These are phyloP conservation scores for Antheraea assamensis DNA, from an alignment of 2,888 invertebrate species.

Conservation along the genomic window DNA sequence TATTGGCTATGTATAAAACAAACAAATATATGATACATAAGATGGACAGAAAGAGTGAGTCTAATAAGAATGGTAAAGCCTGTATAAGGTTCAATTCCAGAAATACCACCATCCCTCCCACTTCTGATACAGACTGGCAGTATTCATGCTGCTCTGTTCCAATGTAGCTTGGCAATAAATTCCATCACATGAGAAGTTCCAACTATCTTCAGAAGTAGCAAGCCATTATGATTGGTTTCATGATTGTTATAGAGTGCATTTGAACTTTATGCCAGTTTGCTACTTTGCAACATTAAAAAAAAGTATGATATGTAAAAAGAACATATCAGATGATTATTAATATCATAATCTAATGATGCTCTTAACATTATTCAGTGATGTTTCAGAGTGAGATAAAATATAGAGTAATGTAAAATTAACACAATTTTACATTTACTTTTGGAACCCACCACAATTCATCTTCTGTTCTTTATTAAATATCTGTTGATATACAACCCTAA, in stretches of 20 bases:
- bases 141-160: background rate
- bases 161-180: background rate
- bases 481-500: no score
- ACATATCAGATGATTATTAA: background rate
- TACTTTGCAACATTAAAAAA: background rate
- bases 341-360: background rate
- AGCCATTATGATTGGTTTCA: no score
- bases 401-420: no score
- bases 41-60: background rate
- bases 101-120: background rate
- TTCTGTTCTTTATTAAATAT: no score
- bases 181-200: background rate
- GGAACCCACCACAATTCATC: no score
- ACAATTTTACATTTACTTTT: no score
- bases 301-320: background rate
- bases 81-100: no score
- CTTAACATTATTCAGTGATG: background rate
- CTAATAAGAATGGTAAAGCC: background rate
- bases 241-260: background rate
- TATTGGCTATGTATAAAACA: background rate
- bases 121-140: background rate
- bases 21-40: background rate
- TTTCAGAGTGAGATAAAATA: background rate
- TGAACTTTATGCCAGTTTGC: background rate
- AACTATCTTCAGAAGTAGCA: no score